Evolutionary conservation across 2,888 invertebrate genomes (phyloP), one percentile per base, ranked within the genome.

Genomic region (Erannis defoliaria): DNA sequence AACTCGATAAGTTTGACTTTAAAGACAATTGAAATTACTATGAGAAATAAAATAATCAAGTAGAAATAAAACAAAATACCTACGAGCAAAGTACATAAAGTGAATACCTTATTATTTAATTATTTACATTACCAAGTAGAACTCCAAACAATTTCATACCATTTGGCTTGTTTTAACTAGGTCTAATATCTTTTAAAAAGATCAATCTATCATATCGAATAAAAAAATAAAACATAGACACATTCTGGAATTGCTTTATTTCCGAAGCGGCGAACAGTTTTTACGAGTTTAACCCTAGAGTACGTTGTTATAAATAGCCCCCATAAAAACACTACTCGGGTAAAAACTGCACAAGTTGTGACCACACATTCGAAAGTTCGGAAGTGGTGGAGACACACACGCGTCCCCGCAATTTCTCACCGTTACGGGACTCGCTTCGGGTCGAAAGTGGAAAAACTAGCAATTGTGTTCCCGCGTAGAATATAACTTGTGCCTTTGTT

Each of bases 91-190:
- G 35, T 37, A 16, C 16, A 26, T 42, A 12, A 33, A 23, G 8
- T 43, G 23, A 0, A 45, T 45, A 18, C 12, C 19, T 19, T 12
- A 18, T 6, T 31, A 46, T 19, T 31, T 31, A 46, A 31, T 48
- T 55, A 66, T 66, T 63, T 66, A 66, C 70, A 70, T 9, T 55
- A 59, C 31, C 57, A 50, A 43, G 29, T 62, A 56, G 60, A 66
- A 55, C 62, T 60, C 43, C 60, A 56, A 57, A 50, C 55, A 29
- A 58, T 56, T 57, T 43, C 40, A 26, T 73, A 68, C 73, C 68
- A 72, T 83, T 86, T 86, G 85, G 86, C 86, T 82, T 76, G 67
- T 76, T 71, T 71, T 78, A 80, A 78, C 84, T 83, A 84, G 62
- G 63, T 67, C 81, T 82, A 84, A 73, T 61, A 73, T 64, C 68